phyloP scores from a whole-genome alignment of 2,888 invertebrate genomes.

The Gastracanthus pulcherrimus region DNA sequence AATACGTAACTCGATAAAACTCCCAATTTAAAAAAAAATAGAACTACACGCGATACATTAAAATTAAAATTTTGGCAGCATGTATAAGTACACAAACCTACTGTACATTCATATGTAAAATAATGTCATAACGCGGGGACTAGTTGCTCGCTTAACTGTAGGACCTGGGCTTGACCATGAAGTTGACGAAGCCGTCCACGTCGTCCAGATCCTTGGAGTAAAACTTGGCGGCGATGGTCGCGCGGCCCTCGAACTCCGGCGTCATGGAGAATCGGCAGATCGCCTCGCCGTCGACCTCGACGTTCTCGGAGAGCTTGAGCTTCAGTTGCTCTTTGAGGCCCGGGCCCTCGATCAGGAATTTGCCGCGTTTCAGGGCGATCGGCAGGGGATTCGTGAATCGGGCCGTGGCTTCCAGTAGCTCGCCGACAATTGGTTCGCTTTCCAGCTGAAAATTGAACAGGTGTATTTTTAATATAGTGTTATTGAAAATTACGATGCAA shows the following conservation, averaged over 20 bases:
- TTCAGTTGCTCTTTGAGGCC: slow-evolving; percentile 87
- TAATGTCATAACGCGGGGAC: neutral
- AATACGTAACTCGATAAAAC: too few species aligned
- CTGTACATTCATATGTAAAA: neutral
- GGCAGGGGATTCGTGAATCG: slow-evolving; percentile 91
- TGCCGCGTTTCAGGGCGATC: slow-evolving; percentile 85
- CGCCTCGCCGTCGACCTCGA: slow-evolving; percentile 84
- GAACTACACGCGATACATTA: slow-evolving; percentile 11
- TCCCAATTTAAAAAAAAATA: slow-evolving; percentile 34
- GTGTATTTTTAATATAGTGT: too few species aligned
- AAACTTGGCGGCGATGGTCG: slow-evolving; percentile 92
- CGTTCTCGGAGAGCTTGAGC: slow-evolving; percentile 82
- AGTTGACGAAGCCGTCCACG: slow-evolving; percentile 91
- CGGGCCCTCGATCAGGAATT: slow-evolving; percentile 90
- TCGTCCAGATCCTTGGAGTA: slow-evolving; percentile 92
- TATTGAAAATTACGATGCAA: too few species aligned
- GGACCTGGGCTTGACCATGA: slow-evolving; percentile 80
- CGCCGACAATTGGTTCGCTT: slow-evolving; percentile 76
- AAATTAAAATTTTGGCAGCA: slow-evolving; percentile 20
- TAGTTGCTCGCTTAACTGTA: slow-evolving; percentile 37
- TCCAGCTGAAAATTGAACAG: slow-evolving; percentile 70
- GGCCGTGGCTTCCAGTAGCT: slow-evolving; percentile 81
- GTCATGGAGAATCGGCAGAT: slow-evolving; percentile 87
- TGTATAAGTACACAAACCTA: slow-evolving; percentile 18
- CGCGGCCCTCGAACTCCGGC: slow-evolving; percentile 88